These are phyloP conservation scores for Thaleichthys pacificus DNA, from an alignment of 2,797 vertebrate genomes.

Conservation along the genomic window DNA sequence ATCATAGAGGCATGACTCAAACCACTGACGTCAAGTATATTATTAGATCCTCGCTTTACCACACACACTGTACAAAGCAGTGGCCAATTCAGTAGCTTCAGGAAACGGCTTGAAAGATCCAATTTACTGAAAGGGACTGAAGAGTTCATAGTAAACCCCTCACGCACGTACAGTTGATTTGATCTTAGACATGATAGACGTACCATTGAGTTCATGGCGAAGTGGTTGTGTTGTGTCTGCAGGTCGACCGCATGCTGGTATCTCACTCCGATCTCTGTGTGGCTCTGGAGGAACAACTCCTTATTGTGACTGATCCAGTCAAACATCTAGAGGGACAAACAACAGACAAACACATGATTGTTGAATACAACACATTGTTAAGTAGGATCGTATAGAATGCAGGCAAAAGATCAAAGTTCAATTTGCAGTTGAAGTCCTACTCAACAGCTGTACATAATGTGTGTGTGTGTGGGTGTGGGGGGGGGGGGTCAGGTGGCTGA, in stretches of 20 bases:
- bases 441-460: too few relatives aligned
- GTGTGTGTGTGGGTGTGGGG: too few relatives aligned
- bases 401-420: too few relatives aligned
- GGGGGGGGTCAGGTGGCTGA: too few relatives aligned
- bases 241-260: constrained; percentile 96
- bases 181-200: neutral
- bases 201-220: constrained; percentile 99
- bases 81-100: too few relatives aligned
- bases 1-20: constrained; percentile 5
- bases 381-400: too few relatives aligned
- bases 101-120: too few relatives aligned
- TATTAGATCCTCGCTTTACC: neutral
- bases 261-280: constrained; percentile 94
- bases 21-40: neutral
- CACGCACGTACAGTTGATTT: too few relatives aligned
- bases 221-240: constrained; percentile 98
- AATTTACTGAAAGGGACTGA: too few relatives aligned
- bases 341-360: constrained; percentile 4
- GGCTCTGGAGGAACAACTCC: constrained; percentile 94
- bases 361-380: too few relatives aligned
- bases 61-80: neutral
- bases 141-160: too few relatives aligned
- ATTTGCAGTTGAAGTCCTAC: too few relatives aligned
- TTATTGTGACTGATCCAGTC: constrained; percentile 99
- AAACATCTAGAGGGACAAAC: constrained; percentile 85